These are phyloP conservation scores for Panurus biarmicus DNA, from an alignment of 2,113 vertebrate genomes.

Conservation along the genomic window DNA sequence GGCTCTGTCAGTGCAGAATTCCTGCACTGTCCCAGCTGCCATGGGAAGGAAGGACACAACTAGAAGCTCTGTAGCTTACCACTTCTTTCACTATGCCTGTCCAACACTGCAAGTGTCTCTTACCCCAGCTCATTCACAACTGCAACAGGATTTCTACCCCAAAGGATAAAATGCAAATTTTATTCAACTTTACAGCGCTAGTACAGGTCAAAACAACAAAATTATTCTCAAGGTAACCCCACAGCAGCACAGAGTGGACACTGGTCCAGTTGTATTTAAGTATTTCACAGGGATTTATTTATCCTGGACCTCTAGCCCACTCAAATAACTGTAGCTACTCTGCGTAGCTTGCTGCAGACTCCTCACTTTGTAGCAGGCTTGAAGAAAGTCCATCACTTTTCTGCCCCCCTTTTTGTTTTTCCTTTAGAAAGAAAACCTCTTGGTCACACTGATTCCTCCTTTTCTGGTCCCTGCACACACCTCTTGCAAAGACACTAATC, in stretches of 20 bases:
- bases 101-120: background rate
- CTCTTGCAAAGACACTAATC: background rate
- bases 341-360: background rate
- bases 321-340: background rate
- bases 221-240: background rate
- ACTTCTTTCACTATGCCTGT: background rate
- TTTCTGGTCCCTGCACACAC: background rate
- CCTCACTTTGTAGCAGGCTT: background rate
- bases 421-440: background rate
- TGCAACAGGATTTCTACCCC: background rate
- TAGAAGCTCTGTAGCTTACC: background rate
- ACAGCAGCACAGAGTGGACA: background rate
- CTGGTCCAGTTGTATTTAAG: background rate
- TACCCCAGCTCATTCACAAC: background rate
- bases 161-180: background rate
- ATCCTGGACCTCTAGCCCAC: background rate
- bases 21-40: background rate
- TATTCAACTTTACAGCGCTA: background rate
- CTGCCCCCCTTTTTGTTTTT: background rate
- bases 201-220: background rate
- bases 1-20: background rate
- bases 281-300: background rate
- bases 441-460: background rate
- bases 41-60: background rate
- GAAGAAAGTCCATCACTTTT: background rate